Base-by-base conservation (phyloP, 2,797 vertebrate genomes). In the Parambassis ranga region DNA sequence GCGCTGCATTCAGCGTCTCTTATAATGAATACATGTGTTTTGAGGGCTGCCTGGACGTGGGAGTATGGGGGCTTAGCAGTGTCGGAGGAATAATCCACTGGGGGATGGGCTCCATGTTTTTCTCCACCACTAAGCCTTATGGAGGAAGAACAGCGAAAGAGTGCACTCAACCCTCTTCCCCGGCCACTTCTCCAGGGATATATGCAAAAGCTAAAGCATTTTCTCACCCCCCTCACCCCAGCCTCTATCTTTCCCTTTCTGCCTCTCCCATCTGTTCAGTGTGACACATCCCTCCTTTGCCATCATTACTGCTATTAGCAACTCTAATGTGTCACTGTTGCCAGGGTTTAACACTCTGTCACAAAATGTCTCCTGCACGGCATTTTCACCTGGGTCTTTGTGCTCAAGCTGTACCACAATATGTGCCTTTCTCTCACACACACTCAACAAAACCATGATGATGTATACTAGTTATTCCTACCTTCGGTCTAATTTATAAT, bases 281-380 rank as follows among this genome's bases (percentile, higher is more conserved):
- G 74, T 87, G 81, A 80, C 87, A 88, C 82, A 75, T 81, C 71
- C 49, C 65, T 80, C 65, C 41, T 26, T 79, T 65, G 68, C 77
- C 71, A 84, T 87, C 82, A 89, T 89, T 89, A 87, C 78, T 70
- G 83, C 84, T 83, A 90, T 89, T 88, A 88, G 75, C 72, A 79
- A 68, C 71, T 75, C 63, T 79, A 84, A 83, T 79, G 83, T 85
- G 86, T 74, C 74, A 84, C 63, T 52, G 85, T 76, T 81, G 79
- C 58, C 66, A 26, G 24, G 60, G 72, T 76, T 89, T 85, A 77
- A 58, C 80, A 62, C 76, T 75, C 59, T 37, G 51, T 80, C 69
- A 70, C 47, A 58, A 65, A 79, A 75, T 61, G 59, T 60, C 65
- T 67, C 42, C 48, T 31, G 18, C 2, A 4, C 1, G 5, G 35